phyloP scores from a whole-genome alignment of 1,140 invertebrate genomes.

The Sitophilus oryzae region DNA sequence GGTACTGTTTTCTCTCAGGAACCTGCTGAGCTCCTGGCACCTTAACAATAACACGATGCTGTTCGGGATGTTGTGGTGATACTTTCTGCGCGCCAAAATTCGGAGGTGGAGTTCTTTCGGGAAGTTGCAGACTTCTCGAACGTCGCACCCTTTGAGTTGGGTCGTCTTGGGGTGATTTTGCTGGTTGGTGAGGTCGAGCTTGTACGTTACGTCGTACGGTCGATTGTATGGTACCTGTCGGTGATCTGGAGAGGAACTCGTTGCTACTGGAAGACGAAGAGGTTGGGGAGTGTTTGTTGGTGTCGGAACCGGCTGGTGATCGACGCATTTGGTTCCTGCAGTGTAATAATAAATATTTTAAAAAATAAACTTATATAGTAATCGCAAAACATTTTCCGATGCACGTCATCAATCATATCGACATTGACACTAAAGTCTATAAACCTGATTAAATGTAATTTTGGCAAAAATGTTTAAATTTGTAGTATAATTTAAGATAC shows the following conservation, averaged over 20 bases:
- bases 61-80: slow-evolving; percentile 41
- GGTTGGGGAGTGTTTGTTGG: slow-evolving; percentile 46
- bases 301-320: slow-evolving; percentile 47
- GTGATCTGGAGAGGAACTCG: slow-evolving; percentile 41
- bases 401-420: too few relatives aligned
- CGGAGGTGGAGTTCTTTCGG: slow-evolving; percentile 48
- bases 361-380: too few relatives aligned
- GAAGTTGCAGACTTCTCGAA: slow-evolving; percentile 52
- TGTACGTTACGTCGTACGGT: slow-evolving; percentile 36
- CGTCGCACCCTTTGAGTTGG: slow-evolving; percentile 47
- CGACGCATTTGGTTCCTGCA: slow-evolving; percentile 38
- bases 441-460: too few relatives aligned
- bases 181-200: slow-evolving; percentile 1
- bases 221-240: slow-evolving; percentile 36
- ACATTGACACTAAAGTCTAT: too few relatives aligned
- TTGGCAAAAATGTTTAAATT: too few relatives aligned
- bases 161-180: slow-evolving; percentile 35
- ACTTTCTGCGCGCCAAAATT: slow-evolving; percentile 29
- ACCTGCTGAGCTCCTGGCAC: neutral
- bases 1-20: slow-evolving; percentile 13
- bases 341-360: too few relatives aligned
- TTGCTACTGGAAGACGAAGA: slow-evolving; percentile 47
- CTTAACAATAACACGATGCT: slow-evolving; percentile 27
- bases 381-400: too few relatives aligned
- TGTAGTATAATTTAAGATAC: too few relatives aligned